Evolutionary conservation across 2,797 vertebrate species (phyloP), one percentile per base, ranked within the genome.

Genomic region (Enteromius mattozi): DNA sequence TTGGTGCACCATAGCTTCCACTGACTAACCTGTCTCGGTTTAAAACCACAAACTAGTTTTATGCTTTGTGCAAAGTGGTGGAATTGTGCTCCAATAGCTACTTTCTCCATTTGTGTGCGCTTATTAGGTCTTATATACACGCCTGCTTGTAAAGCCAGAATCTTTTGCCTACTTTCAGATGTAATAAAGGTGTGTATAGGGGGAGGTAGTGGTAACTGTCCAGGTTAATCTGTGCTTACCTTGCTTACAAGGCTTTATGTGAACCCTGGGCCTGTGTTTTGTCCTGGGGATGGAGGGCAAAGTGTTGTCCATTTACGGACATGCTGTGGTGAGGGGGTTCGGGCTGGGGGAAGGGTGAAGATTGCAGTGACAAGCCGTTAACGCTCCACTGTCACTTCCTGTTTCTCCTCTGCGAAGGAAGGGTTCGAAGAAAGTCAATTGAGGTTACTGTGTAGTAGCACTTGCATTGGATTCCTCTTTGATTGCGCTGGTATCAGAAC

Each of bases 181-280:
- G 68, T 47, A 76, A 74, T 78, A 63, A 88, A 84, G 71, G 56
- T 84, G 35, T 83, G 87, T 80, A 49, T 84, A 45, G 40, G 51
- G 68, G 54, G 76, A 82, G 88, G 90, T 85, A 87, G 92, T 85
- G 84, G 77, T 83, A 86, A 79, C 77, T 81, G 75, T 82, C 61
- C 80, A 88, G 85, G 87, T 90, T 88, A 93, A 92, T 90, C 89
- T 86, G 68, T 79, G 88, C 88, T 87, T 84, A 87, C 88, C 77
- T 78, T 82, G 75, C 81, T 82, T 80, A 76, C 61, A 68, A 49
- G n/a, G 68, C 42, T 66, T 83, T 78, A 30, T 45, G 14, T 61
- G 54, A 65, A 79, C 76, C 76, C 33, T 65, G 9, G 47, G 82
- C 40, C 59, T 80, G 56, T 30, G 54, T 51, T 69, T 87, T 81